Base-by-base conservation (phyloP, 2,888 invertebrate species). In the Drosophila fulvimacula region DNA sequence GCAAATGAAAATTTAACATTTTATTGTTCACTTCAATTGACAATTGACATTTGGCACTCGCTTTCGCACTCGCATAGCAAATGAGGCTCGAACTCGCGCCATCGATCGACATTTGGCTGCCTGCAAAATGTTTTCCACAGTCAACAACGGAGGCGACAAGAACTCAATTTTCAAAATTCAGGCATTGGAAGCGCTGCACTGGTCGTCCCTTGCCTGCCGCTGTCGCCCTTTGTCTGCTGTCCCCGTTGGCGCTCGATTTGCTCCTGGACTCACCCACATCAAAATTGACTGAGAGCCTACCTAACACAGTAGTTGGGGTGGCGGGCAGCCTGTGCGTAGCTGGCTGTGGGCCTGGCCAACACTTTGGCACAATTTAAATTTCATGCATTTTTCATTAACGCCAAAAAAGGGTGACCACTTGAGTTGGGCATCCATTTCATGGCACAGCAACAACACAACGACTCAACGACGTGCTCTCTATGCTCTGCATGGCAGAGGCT, bases 361-460 rank as follows among this genome's bases (percentile, higher is more conserved):
- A 85, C 74, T 79, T 86, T 81, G 79, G 76, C 81, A 79, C 86
- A 86, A 91, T 91, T 91, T 87, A 91, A 89, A 91, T 89, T 91
- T 91, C 90, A 91, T 91, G 90, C 88, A 91, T 91, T 88, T 91
- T 91, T 88, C 89, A 91, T 90, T 83, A 89, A 82, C 87, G 77
- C 74, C 79, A 6, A 69, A 74, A 78, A 81, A 68, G 69, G 69
- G 61, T 76, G 68, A 73, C 66, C 81, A 79, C 65, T 80, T 64
- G 71, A 70, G 44, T 65, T 57, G 55, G 61, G 60, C 56, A 67
- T 38, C 55, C 73, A 73, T 73, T 77, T 77, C 49, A 70, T 39
- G 52, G 56, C 53, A 52, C 34, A 73, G 46, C 52, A 72, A 34
- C 59, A 51, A 58, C 53, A 66, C 46, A 44, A 39, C 64, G 49